Conservation (phyloP, 2,797 vertebrate species). For the Hippoglossus hippoglossus region DNA sequence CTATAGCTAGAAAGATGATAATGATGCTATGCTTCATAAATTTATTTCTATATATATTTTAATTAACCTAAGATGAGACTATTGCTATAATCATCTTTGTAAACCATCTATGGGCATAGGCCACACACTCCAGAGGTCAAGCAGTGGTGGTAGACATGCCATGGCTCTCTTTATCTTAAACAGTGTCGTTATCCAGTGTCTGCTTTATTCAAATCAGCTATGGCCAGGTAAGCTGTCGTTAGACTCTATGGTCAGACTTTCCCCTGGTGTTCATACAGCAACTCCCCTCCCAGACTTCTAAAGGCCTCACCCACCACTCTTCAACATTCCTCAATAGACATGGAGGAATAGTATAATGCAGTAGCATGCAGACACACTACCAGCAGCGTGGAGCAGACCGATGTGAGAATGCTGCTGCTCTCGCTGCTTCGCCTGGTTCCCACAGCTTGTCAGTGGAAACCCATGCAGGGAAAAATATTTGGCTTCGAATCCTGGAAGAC, state of each 20-base stretch:
- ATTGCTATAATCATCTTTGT: not conserved
- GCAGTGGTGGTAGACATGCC: not conserved
- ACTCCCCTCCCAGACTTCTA: not conserved
- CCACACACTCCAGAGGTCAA: not conserved
- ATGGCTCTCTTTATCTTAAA: not conserved
- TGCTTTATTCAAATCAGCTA: not conserved
- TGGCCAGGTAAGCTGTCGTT: not conserved
- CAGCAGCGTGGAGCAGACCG: slow-evolving; percentile 35
- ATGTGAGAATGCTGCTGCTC: slow-evolving; percentile 54
- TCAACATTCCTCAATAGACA: not conserved
- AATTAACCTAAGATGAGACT: too few relatives aligned
- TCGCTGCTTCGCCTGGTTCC: slow-evolving; percentile 73
- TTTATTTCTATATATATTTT: too few relatives aligned
- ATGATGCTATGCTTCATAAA: too few relatives aligned
- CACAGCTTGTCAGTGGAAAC: slow-evolving; percentile 80
- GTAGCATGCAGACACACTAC: not conserved
- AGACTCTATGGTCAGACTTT: not conserved
- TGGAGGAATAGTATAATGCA: not conserved
- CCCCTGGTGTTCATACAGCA: not conserved
- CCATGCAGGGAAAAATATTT: slow-evolving; percentile 82
- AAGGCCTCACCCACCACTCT: too few relatives aligned
- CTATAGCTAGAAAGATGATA: too few relatives aligned
- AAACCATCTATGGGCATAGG: not conserved
- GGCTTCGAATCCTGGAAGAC: slow-evolving; percentile 73
- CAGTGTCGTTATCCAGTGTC: not conserved